Evolutionary conservation across 2,113 vertebrate species (phyloP).

Genomic region (Drymodes brunneopygia): DNA sequence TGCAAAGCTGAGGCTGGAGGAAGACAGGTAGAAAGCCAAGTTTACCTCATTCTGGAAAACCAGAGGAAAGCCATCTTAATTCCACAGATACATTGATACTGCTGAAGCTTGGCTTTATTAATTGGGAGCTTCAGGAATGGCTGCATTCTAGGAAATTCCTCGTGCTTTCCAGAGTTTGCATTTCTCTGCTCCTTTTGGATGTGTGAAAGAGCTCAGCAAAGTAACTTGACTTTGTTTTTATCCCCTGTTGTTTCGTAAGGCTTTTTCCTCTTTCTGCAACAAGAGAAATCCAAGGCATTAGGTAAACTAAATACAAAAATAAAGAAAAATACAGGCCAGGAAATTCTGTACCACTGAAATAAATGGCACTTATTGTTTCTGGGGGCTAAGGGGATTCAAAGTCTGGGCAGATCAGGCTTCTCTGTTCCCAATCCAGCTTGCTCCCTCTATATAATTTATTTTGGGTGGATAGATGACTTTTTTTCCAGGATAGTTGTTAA

Average conservation of each 20-base stretch:
- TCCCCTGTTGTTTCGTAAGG: neutral
- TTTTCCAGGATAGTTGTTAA: neutral
- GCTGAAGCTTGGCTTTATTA: neutral
- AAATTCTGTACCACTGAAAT: constrained; percentile 3
- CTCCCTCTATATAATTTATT: neutral
- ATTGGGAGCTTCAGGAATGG: neutral
- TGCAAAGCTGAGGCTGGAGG: neutral
- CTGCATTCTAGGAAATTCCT: neutral
- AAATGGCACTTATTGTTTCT: neutral
- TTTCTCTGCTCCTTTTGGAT: neutral
- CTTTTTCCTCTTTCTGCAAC: neutral
- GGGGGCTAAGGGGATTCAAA: neutral
- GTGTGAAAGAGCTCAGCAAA: neutral
- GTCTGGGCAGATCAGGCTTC: neutral
- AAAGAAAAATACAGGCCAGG: neutral
- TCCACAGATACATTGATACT: neutral
- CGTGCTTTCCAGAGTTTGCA: neutral
- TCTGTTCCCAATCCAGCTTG: neutral
- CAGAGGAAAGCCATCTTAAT: neutral
- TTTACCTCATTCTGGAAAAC: neutral
- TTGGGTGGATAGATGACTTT: neutral
- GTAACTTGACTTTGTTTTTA: neutral
- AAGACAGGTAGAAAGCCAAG: neutral
- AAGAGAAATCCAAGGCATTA: neutral
- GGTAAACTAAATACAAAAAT: neutral